phyloP scores from a whole-genome alignment of 2,113 vertebrate genomes.

The Upupa epops region DNA sequence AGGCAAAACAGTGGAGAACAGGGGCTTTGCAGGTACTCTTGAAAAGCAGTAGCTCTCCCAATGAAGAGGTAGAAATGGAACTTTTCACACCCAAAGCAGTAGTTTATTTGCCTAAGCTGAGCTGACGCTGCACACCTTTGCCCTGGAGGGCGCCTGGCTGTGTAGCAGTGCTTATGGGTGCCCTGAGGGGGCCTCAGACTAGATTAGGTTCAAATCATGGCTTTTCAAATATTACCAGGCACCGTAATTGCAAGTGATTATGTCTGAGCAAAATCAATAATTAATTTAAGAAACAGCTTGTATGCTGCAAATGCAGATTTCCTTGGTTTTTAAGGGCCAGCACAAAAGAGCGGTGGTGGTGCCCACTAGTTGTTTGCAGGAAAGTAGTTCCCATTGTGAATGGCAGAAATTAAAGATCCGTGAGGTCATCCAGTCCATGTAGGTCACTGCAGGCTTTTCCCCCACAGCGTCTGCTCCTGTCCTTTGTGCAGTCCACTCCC shows the following conservation, averaged over 20 bases:
- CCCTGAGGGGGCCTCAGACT: not conserved
- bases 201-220: not conserved
- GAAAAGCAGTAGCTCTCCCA: not conserved
- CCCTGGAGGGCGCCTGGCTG: not conserved
- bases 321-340: not conserved
- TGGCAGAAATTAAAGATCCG: not conserved
- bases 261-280: slow-evolving; percentile 21
- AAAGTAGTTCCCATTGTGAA: not conserved
- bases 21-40: not conserved
- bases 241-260: slow-evolving; percentile 3
- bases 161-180: not conserved
- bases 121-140: not conserved
- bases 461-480: not conserved
- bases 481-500: slow-evolving; percentile 48
- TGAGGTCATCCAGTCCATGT: slow-evolving; percentile 17
- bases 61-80: not conserved
- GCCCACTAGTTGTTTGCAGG: not conserved
- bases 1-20: not conserved
- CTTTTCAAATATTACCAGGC: not conserved
- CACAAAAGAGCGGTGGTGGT: not conserved
- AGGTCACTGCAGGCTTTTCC: slow-evolving; percentile 38
- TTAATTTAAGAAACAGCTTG: slow-evolving; percentile 39
- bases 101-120: not conserved
- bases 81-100: not conserved
- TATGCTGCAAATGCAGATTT: not conserved